Evolutionary conservation across 2,113 vertebrate genomes (phyloP).

Genomic region (Aegithalos caudatus): DNA sequence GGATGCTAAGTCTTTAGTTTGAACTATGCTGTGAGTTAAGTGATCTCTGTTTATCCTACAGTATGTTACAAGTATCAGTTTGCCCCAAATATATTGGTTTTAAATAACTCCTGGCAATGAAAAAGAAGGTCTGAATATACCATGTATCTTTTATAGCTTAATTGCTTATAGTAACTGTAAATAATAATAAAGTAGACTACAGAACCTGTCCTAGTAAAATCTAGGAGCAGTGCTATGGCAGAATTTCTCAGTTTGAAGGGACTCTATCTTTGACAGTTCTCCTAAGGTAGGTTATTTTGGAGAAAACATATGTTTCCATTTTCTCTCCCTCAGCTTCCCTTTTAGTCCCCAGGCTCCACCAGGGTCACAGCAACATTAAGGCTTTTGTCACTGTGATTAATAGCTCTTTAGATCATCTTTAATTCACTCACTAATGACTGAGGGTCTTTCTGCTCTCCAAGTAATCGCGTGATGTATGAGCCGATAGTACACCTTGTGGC

Average conservation of each 20-base stretch:
- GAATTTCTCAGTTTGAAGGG: slow-evolving; percentile 80
- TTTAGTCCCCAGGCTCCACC: slow-evolving; percentile 86
- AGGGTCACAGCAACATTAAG: slow-evolving; percentile 99
- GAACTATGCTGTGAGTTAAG: not conserved
- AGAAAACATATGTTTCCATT: slow-evolving; percentile 99
- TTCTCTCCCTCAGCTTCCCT: slow-evolving; percentile 89
- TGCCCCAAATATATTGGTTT: not conserved
- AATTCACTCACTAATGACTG: slow-evolving; percentile 99
- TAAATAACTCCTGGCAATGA: slow-evolving; percentile 26
- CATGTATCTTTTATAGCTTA: not conserved
- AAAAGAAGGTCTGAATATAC: not conserved
- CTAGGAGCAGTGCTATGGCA: slow-evolving; percentile 56
- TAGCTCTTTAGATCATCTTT: slow-evolving; percentile 99
- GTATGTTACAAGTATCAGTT: not conserved
- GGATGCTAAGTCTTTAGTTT: not conserved
- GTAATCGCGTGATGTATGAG: slow-evolving; percentile 99
- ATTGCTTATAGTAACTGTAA: slow-evolving; percentile 31
- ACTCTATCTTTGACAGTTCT: slow-evolving; percentile 82
- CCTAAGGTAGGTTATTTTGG: slow-evolving; percentile 97
- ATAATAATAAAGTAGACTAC: not conserved
- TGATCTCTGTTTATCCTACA: not conserved
- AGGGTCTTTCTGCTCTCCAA: slow-evolving; percentile 92
- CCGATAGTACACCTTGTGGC: slow-evolving; percentile 95
- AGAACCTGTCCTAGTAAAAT: slow-evolving; percentile 51
- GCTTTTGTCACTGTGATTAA: slow-evolving; percentile 99